These are phyloP conservation scores for Drosophila eugracilis DNA, from an alignment of 1,140 invertebrate species.

Conservation along the genomic window DNA sequence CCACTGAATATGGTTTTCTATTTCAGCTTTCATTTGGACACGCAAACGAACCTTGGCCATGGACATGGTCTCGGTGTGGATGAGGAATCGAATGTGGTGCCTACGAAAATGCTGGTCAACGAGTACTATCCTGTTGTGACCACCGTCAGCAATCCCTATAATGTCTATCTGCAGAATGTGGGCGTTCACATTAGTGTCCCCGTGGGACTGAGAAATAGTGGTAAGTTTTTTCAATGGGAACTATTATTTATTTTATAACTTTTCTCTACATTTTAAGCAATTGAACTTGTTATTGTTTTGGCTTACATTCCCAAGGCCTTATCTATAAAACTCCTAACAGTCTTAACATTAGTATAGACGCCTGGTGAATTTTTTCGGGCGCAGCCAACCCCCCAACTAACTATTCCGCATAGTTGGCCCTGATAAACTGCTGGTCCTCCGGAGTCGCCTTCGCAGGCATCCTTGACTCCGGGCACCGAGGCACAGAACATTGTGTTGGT, in stretches of 20 bases:
- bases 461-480: slow-evolving; percentile 58
- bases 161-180: slow-evolving; percentile 81
- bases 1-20: slow-evolving; percentile 26
- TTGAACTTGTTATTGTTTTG: not conserved
- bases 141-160: slow-evolving; percentile 76
- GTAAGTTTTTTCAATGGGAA: slow-evolving; percentile 61
- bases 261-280: not conserved
- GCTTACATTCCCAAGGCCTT: slow-evolving; percentile 60
- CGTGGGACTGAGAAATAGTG: slow-evolving; percentile 63
- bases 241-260: not conserved
- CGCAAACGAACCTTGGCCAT: slow-evolving; percentile 77
- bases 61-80: slow-evolving; percentile 18
- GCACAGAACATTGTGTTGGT: slow-evolving; percentile 76
- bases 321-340: slow-evolving; percentile 78
- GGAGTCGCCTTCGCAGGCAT: slow-evolving; percentile 86
- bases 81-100: slow-evolving; percentile 5
- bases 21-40: slow-evolving; percentile 82
- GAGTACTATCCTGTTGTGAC: slow-evolving; percentile 80
- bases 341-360: slow-evolving; percentile 86
- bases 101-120: slow-evolving; percentile 78
- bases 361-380: slow-evolving; percentile 85
- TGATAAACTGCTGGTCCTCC: slow-evolving; percentile 88
- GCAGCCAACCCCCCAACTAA: slow-evolving; percentile 87
- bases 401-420: slow-evolving; percentile 86
- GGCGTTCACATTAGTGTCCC: slow-evolving; percentile 78